Base-by-base conservation (phyloP, 2,113 vertebrate species). In the Clarias magur region DNA sequence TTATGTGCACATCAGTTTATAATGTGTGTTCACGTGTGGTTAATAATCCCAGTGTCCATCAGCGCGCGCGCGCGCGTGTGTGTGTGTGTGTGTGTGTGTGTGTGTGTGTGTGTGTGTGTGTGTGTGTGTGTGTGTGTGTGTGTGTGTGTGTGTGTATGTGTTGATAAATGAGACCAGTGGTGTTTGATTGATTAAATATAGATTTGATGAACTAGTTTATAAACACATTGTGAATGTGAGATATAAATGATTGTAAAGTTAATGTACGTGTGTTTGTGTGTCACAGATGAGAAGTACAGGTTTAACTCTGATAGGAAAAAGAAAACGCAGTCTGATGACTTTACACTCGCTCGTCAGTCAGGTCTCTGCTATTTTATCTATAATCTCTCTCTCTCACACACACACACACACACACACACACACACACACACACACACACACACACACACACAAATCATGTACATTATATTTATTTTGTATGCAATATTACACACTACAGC, bases 231-330 rank as follows among this genome's bases (percentile, higher is more conserved):
- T 73, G 16, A 21, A 73, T 6, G 17, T 38, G 17, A 19, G 17
- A 17, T 53, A 15, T 25, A 12, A 78, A 78, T n/a, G 27, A 27
- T 78, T 16, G 8, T 78, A n/a, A 48, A 53, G 8, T 79, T n/a
- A 10, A 34, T 16, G 53, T 82, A 38, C 53, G 25, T 63, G 21
- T 89, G 16, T 53, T 30, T 83, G 54, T 73, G 21, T 67, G 54
- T 53, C 1, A 30, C 91, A 87, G 97, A 96, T 85, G 94, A 95
- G 65, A 93, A 92, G 87, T 97, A 94, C 85, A 95, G 94, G 3
- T 96, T 92, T 83, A 97, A 97, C 85, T 96, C 97, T 0, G 96
- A 98, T 81, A 94, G 92, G 67, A 89, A 96, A 86, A 97, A 97
- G 94, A 98, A 97, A 88, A 91, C 93, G 84, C 96, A 96, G 62